Percentiles rank a stretch among this genome's conserved stretches.
These are phyloP conservation scores for Porites australiensis DNA, from an alignment of 64 coral and sea anemone genomes.

Conservation along the genomic window DNA sequence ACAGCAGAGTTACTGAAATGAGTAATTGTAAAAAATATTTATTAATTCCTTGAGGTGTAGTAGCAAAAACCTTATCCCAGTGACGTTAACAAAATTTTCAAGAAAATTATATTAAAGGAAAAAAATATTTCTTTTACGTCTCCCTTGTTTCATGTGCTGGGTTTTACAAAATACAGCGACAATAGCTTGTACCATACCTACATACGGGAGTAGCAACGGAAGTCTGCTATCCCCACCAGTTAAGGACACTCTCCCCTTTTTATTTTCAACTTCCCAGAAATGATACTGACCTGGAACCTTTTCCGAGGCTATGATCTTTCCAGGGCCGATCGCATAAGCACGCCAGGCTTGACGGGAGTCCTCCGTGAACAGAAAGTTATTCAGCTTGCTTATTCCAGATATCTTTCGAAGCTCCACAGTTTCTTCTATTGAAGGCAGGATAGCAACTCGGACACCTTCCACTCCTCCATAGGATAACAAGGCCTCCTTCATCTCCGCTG, in stretches of 20 bases:
- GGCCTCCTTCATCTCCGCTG: neutral
- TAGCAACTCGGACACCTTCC: slow-evolving; percentile 15
- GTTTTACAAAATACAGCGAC: too few species aligned
- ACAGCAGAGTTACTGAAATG: too few species aligned
- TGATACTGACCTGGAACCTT: slow-evolving; percentile 22
- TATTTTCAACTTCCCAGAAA: neutral
- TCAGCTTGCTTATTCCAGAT: slow-evolving; percentile 71
- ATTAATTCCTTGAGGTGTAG: too few species aligned
- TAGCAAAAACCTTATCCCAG: too few species aligned
- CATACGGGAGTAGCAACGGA: neutral
- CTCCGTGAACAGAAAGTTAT: slow-evolving; percentile 58
- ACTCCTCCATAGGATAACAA: neutral
- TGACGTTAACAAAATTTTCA: too few species aligned
- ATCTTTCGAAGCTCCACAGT: slow-evolving; percentile 5
- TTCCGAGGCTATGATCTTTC: slow-evolving; percentile 53
- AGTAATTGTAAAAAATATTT: too few species aligned
- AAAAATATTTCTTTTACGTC: too few species aligned
- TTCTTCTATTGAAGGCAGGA: slow-evolving; percentile 11
- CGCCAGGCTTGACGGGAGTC: slow-evolving; percentile 40
- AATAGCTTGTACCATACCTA: too few species aligned
- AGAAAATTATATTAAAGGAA: neutral
- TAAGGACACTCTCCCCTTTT: neutral
- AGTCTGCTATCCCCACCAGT: neutral
- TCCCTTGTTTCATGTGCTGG: too few species aligned
- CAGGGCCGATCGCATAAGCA: slow-evolving; percentile 29